Conservation (phyloP, 2,888 invertebrate species). For the Drosophila anceps region DNA sequence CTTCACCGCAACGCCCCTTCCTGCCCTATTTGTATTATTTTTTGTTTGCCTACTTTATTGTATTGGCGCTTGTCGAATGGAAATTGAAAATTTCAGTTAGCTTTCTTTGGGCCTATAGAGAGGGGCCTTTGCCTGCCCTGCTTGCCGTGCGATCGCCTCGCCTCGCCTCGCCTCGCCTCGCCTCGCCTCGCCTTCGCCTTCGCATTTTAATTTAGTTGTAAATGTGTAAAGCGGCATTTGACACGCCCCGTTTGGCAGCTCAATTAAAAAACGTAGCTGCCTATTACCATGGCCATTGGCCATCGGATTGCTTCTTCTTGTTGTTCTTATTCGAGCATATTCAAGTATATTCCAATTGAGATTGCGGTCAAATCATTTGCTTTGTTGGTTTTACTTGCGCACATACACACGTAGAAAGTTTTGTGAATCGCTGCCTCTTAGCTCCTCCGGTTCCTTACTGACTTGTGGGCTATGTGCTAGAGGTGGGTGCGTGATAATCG, state of each 20-base stretch:
- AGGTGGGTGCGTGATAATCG: constrained; percentile 12
- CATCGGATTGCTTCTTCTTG: constrained; percentile 41
- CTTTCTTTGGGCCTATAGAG: constrained; percentile 56
- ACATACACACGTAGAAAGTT: constrained; percentile 52
- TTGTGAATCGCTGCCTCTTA: constrained; percentile 5
- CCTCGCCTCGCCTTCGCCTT: not conserved
- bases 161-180: not conserved
- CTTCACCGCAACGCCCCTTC: not conserved
- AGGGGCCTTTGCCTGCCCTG: not conserved
- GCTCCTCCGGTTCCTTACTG: constrained; percentile 17
- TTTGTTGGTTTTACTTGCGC: constrained; percentile 50
- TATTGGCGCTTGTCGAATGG: constrained; percentile 77
- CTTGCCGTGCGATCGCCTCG: too few relatives aligned
- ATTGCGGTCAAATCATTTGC: constrained; percentile 59
- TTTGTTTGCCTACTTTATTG: constrained; percentile 72
- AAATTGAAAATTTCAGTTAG: constrained; percentile 81
- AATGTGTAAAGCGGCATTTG: constrained; percentile 83
- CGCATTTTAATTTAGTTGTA: constrained; percentile 83
- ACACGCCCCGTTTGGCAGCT: constrained; percentile 84
- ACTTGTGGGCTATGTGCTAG: not conserved
- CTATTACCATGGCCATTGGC: constrained; percentile 65
- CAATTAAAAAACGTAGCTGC: constrained; percentile 83
- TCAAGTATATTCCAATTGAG: constrained; percentile 49
- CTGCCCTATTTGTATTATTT: constrained; percentile 20
- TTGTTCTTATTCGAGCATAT: constrained; percentile 24